Conservation (phyloP, 2,888 invertebrate species). For the Agriotes lineatus region DNA sequence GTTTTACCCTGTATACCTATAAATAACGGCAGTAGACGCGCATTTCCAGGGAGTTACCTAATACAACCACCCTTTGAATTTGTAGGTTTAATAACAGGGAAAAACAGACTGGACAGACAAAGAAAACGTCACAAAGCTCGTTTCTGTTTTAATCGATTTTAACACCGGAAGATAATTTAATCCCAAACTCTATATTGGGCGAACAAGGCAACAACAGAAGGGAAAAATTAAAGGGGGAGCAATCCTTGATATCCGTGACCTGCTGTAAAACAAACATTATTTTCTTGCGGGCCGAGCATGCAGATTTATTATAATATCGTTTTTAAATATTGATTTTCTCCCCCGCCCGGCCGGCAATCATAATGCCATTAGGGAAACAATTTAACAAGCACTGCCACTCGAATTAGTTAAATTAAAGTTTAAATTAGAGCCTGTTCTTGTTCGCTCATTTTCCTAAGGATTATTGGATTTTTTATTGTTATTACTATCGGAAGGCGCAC, state of each 20-base stretch:
- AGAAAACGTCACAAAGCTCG: too few species aligned
- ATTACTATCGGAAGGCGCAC: slow-evolving; percentile 45
- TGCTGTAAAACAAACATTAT: slow-evolving; percentile 19
- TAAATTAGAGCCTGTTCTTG: slow-evolving; percentile 43
- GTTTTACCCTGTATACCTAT: too few species aligned
- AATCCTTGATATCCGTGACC: slow-evolving; percentile 10
- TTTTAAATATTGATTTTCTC: slow-evolving; percentile 49
- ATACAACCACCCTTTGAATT: too few species aligned
- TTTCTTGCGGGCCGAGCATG: slow-evolving; percentile 17
- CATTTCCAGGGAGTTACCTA: too few species aligned
- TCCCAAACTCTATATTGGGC: too few species aligned
- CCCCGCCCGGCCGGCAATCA: slow-evolving; percentile 45
- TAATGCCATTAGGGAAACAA: slow-evolving; percentile 52
- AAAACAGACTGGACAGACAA: too few species aligned
- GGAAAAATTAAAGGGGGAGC: slow-evolving; percentile 7
- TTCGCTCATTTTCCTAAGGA: slow-evolving; percentile 42
- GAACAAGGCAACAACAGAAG: not conserved
- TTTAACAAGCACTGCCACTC: slow-evolving; percentile 50
- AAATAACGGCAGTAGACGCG: too few species aligned
- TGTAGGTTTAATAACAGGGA: too few species aligned
- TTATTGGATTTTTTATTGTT: slow-evolving; percentile 46
- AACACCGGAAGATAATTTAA: too few species aligned
- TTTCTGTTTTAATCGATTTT: too few species aligned
- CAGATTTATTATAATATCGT: slow-evolving; percentile 46
- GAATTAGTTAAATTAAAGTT: slow-evolving; percentile 54